Conservation (phyloP, 2,888 invertebrate species). For the Podotricha telesiphe region DNA sequence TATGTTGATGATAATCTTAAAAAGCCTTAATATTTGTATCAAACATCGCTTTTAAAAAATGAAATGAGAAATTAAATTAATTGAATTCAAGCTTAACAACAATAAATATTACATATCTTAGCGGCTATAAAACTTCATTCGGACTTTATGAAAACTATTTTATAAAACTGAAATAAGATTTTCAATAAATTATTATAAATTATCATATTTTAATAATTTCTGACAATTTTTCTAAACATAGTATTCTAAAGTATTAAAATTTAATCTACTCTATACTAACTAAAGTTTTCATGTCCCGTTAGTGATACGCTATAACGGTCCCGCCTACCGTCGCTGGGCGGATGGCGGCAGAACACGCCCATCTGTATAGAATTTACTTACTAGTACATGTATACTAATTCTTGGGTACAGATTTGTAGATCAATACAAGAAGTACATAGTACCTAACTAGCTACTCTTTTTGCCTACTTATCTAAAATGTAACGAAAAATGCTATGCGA, state of each 20-base stretch:
- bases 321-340: conserved; percentile 75
- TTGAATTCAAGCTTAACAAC: too few relatives aligned
- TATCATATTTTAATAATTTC: too few relatives aligned
- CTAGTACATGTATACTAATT: conserved; percentile 29
- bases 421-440: conserved; percentile 1
- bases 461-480: not conserved
- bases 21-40: too few relatives aligned
- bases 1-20: too few relatives aligned
- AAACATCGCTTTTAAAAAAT: too few relatives aligned
- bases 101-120: too few relatives aligned
- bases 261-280: conserved; percentile 18
- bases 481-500: not conserved
- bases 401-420: conserved; percentile 21
- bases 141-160: not conserved
- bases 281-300: conserved; percentile 38
- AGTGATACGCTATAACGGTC: conserved; percentile 46
- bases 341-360: conserved; percentile 68
- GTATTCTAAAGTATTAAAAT: conserved; percentile 10
- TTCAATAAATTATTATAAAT: too few relatives aligned
- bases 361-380: conserved; percentile 50
- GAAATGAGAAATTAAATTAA: too few relatives aligned
- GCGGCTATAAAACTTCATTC: too few relatives aligned
- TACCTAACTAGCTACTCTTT: conserved; percentile 1
- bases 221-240: not conserved
- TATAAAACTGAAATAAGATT: not conserved